Base-by-base conservation (phyloP, 2,113 vertebrate species). In the Oncorhynchus kisutch region DNA sequence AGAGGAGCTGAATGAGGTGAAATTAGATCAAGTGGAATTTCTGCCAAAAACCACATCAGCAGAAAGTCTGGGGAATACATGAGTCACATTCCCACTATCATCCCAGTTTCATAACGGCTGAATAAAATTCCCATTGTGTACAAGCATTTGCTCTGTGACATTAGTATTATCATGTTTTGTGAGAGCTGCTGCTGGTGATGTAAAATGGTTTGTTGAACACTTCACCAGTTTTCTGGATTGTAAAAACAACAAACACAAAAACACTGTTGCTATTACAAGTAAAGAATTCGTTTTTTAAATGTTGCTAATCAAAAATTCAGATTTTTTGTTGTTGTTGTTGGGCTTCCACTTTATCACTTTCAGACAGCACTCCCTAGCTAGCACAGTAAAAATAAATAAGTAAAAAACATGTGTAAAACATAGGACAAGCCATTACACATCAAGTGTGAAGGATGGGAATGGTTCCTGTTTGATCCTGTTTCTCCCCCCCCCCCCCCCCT, bases 21-120 rank as follows among this genome's bases (percentile, higher is more conserved):
- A 72, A 60, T n/a, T 9, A 60, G 16, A 60, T 24, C 6, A 60
- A 59, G 70, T 72, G 25, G 39, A 48, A 11, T 9, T 72, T 59
- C 14, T 72, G 49, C 70, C 27, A 57, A 59, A 59, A 34, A 67
- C 13, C 66, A 67, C 67, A 68, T 68, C 29, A 68, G 67, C 67
- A 45, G 16, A 31, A 60, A 60, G 3, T 72, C 8, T 22, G 54
- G 25, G 27, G 18, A 31, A 24, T 49, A 49, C 22, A 70, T 70
- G 45, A 49, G n/a, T 59, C 71, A 72, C 16, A 13, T 14, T 71
- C 49, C 24, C 70, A 71, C 48, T 9, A 60, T 25, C 24, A 59
- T 31, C 54, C 27, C 11, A 18, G 25, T 18, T 18, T 3, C 25
- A 60, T 31, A 39, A 54, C 7, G 5, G 3, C 68, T 24, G 68